Conservation (phyloP, 2,888 invertebrate genomes). For the Carabus problematicus region DNA sequence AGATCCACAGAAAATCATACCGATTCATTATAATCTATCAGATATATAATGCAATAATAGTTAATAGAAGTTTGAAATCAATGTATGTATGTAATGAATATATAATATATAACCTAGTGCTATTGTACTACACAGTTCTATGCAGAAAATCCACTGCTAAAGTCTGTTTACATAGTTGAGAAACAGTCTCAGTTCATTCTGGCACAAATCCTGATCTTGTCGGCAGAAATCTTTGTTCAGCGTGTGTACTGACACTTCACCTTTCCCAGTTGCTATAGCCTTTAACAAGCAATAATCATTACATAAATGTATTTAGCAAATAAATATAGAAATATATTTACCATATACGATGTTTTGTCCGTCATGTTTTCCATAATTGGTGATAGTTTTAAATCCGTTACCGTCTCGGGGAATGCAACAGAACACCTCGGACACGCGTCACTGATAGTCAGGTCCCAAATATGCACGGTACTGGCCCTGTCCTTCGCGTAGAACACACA, state of each 20-base stretch:
- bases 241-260: conserved; percentile 60
- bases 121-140: conserved; percentile 32
- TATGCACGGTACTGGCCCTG: conserved; percentile 58
- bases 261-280: conserved; percentile 60
- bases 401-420: conserved; percentile 57
- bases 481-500: conserved; percentile 63
- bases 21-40: background rate
- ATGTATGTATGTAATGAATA: conserved; percentile 1
- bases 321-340: conserved; percentile 50
- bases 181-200: conserved; percentile 59
- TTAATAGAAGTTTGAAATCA: background rate
- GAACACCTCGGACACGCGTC: conserved; percentile 61
- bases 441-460: conserved; percentile 64
- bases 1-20: background rate
- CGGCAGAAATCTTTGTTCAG: conserved; percentile 59
- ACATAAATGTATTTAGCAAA: too few species aligned
- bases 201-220: conserved; percentile 54
- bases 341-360: conserved; percentile 58
- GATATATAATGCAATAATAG: background rate
- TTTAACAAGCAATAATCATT: conserved; percentile 54
- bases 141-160: conserved; percentile 44
- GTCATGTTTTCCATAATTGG: conserved; percentile 51
- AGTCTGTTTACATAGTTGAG: conserved; percentile 59
- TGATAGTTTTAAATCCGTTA: conserved; percentile 60
- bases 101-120: background rate